Base-by-base conservation (phyloP, 1,140 invertebrate species). In the Saxidomus purpurata region DNA sequence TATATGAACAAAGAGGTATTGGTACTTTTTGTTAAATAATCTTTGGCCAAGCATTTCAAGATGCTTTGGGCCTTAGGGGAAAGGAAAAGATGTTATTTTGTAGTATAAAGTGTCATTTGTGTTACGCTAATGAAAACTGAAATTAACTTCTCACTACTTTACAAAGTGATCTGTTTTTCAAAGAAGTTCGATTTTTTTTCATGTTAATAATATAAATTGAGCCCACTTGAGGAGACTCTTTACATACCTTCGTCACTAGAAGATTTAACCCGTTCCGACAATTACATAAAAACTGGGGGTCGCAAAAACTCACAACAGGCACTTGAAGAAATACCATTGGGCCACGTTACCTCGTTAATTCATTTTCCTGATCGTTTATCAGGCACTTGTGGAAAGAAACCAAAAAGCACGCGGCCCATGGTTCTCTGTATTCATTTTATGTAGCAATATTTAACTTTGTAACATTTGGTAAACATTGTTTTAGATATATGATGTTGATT, bases 401-500 rank as follows among this genome's bases (percentile, higher is more conserved):
- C 15, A 43, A 82, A 40, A 82, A 82, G 49, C 52, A 77, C 52
- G 25, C 55, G 36, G 85, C 28, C 71, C 85, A 87, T 11, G 49
- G 71, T 77, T 43, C 55, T 69, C 0, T 47, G 38, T 76, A 87
- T 79, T 87, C 85, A 87, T 61, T 77, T 63, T 77, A 31, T 34
- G 25, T 15, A 61, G 17, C 85, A 31, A 28, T 87, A 67, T 77
- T 87, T 87, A 87, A 87, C 74, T 77, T 87, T 47, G 85, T 77
- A 79, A 55, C 85, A 79, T 79, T 74, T 63, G 83, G 85, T 79
- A 87, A 87, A 87, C 36, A 87, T 55, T 87, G 40, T 76, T 63
- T 67, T 43, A 87, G 85, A 87, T 77, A 79, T 61, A 67, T 86
- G 47, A 34, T 52, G 69, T 86, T 86, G 69, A 86, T 86, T 86